These are phyloP conservation scores for Drosophila ficusphila DNA, from an alignment of 1,140 invertebrate species.

Conservation along the genomic window DNA sequence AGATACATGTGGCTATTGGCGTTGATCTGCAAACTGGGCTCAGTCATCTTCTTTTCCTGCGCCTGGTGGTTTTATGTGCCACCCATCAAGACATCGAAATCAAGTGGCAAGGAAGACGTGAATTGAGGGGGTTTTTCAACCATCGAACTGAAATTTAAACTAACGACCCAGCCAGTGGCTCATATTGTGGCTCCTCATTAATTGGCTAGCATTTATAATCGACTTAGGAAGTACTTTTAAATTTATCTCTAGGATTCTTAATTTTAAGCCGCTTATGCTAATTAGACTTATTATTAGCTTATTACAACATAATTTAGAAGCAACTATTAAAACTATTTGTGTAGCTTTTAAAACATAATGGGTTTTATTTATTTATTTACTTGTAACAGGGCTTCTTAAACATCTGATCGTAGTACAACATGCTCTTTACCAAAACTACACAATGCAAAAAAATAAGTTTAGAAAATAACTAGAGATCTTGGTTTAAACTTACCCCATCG, in stretches of 20 bases:
- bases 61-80: conserved; percentile 90
- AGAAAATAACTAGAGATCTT: too few species aligned
- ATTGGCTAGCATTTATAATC: conserved; percentile 6
- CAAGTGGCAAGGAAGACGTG: conserved; percentile 22
- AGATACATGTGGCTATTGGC: conserved; percentile 89
- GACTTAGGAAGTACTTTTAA: conserved; percentile 15
- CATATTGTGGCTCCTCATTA: conserved; percentile 30
- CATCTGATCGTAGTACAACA: conserved; percentile 6
- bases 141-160: conserved; percentile 17
- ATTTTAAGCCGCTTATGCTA: too few species aligned
- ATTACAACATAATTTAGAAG: conserved; percentile 13
- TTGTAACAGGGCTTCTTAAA: conserved; percentile 27
- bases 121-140: conserved; percentile 6
- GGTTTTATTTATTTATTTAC: background rate
- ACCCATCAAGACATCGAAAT: conserved; percentile 54
- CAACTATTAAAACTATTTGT: conserved; percentile 9
- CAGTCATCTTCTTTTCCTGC: conserved; percentile 88
- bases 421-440: conserved; percentile 25
- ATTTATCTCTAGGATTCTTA: background rate
- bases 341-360: background rate
- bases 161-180: conserved; percentile 6
- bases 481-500: conserved; percentile 22
- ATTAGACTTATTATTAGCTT: background rate
- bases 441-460: background rate
- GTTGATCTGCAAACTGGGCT: conserved; percentile 87